These are phyloP conservation scores for Atherinosoma microstoma DNA, from an alignment of 2,797 vertebrate species.

Conservation along the genomic window DNA sequence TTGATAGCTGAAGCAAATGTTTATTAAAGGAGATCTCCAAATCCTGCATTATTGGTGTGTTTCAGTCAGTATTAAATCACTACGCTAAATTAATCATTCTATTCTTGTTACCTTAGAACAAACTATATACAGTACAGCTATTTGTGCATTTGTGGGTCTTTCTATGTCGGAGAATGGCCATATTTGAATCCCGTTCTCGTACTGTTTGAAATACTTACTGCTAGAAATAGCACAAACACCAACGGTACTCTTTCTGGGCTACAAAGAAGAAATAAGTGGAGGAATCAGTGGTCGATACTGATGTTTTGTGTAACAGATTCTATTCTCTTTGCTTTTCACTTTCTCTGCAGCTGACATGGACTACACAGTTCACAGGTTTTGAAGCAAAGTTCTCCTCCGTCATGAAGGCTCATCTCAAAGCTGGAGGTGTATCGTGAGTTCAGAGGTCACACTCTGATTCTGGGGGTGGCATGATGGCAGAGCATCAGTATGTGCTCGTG, in stretches of 20 bases:
- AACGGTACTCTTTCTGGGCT: not conserved
- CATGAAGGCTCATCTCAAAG: slow-evolving; percentile 48
- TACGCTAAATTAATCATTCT: no score
- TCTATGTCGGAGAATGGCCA: no score
- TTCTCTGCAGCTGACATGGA: slow-evolving; percentile 35
- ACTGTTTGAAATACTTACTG: no score
- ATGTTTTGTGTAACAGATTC: slow-evolving; percentile 1
- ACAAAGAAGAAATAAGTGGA: not conserved
- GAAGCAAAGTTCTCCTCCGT: slow-evolving; percentile 2
- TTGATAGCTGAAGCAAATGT: no score
- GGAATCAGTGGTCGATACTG: not conserved
- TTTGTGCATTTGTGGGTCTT: no score
- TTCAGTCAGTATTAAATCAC: no score
- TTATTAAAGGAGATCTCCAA: no score
- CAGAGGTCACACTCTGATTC: slow-evolving; percentile 49
- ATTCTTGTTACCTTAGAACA: no score
- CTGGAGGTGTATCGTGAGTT: slow-evolving; percentile 25
- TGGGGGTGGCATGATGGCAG: slow-evolving; percentile 16
- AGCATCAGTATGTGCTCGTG: slow-evolving; percentile 9
- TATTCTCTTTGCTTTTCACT: slow-evolving; percentile 8
- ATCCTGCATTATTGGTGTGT: no score
- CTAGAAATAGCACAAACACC: not conserved
- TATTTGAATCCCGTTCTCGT: no score
- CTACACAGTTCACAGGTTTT: not conserved
- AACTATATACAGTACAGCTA: no score